Base-by-base conservation (phyloP, 2,113 vertebrate genomes). In the Rynchops niger region DNA sequence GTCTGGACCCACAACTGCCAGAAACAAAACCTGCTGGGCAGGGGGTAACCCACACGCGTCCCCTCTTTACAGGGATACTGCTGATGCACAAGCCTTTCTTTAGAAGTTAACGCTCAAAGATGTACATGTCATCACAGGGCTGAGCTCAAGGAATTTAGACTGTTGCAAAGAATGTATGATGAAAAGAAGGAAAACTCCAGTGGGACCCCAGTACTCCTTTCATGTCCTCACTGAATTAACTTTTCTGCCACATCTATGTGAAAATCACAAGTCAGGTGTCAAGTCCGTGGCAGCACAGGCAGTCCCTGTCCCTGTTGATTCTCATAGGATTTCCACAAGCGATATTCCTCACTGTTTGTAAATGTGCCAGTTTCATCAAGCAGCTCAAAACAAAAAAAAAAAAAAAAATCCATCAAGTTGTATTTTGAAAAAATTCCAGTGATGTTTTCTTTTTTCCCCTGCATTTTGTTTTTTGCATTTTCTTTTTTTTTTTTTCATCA, bases 261-360 rank as follows among this genome's bases (percentile, higher is more conserved):
- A 87, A 92, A 97, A 85, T 82, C 70, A 78, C 87, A 87, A 71
- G 47, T 19, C 65, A 45, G 74, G 47, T 82, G 88, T 87, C 92
- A 90, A 87, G 47, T 14, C n/a, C 2, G 1, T 38, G 18, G 82
- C 88, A 93, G 70, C 20, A 29, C 20, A 59, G 61, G 55, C 38
- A 34, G 78, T 45, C 26, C 73, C 73, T 47, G 55, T 71, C 58
- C 56, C 61, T 45, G n/a, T 26, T 36, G 56, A 49, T 42, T 40
- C 92, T 59, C 89, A 38, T 4, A 55, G 85, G 82, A 82, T 63
- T 86, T 76, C 70, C 74, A 63, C n/a, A 27, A 42, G 34, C 1
- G 1, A 32, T 73, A 32, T 22, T 82, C 43, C 77, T 58, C 42
- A 7, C 42, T 55, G 52, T 8, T 38, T 52, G 42, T n/a, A 43